Evolutionary conservation across 1,140 invertebrate species (phyloP).

Genomic region (Pomacea maculata): DNA sequence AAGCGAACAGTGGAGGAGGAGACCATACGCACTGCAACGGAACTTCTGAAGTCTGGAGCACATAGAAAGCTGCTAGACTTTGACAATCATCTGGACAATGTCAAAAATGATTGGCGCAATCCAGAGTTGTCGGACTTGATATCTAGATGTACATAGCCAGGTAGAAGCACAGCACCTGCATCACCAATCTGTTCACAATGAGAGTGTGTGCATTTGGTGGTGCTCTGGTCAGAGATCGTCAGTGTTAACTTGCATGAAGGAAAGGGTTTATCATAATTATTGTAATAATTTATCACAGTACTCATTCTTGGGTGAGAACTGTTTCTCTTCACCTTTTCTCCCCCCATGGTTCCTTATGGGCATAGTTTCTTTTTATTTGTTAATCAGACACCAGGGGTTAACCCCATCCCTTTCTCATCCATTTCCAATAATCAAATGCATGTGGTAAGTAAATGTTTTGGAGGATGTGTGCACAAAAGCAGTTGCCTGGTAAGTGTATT

Average conservation of each 20-base stretch:
- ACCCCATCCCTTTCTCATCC: not conserved
- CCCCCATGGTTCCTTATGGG: too few species aligned
- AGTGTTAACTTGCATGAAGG: not conserved
- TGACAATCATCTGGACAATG: constrained; percentile 59
- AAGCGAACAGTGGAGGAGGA: constrained; percentile 53
- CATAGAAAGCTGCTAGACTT: constrained; percentile 52
- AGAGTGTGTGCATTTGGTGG: too few species aligned
- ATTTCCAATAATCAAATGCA: not conserved
- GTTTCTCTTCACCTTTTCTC: too few species aligned
- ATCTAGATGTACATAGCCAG: constrained; percentile 34
- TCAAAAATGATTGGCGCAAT: constrained; percentile 57
- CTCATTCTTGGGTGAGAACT: too few species aligned
- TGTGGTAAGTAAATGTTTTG: not conserved
- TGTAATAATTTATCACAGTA: too few species aligned
- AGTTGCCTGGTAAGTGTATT: too few species aligned
- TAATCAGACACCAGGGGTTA: too few species aligned
- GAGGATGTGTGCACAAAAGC: not conserved
- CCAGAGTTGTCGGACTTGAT: constrained; percentile 43
- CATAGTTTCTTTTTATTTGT: too few species aligned
- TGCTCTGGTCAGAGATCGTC: not conserved
- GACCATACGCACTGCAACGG: constrained; percentile 33
- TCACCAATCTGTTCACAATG: too few species aligned
- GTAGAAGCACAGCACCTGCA: not conserved
- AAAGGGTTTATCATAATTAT: not conserved
- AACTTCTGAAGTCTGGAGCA: constrained; percentile 46